These are phyloP conservation scores for Corvus hawaiiensis DNA, from an alignment of 2,113 vertebrate genomes.

Conservation along the genomic window DNA sequence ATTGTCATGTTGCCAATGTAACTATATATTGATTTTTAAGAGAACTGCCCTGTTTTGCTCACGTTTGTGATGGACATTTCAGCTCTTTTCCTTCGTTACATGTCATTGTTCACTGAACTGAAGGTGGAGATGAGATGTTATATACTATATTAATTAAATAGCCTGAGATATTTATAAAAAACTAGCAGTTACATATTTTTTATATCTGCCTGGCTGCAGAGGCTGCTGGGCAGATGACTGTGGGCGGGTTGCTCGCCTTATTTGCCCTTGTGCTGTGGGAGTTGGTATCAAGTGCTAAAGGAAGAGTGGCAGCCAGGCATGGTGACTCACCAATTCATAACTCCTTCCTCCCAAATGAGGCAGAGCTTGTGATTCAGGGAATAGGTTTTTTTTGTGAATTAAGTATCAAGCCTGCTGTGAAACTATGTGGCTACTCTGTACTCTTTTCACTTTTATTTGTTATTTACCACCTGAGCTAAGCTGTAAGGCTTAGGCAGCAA, in stretches of 20 bases:
- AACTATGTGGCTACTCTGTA: neutral
- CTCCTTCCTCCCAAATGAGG: neutral
- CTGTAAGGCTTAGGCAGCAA: neutral
- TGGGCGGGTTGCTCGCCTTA: neutral
- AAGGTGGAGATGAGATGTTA: neutral
- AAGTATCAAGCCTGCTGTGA: neutral
- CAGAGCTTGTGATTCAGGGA: neutral
- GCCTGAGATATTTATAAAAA: neutral
- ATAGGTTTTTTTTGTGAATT: neutral
- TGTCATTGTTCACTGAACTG: neutral
- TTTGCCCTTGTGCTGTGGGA: constrained; percentile 36
- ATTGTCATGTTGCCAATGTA: neutral
- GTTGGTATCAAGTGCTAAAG: neutral
- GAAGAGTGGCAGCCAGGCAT: constrained; percentile 31
- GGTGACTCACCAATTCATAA: constrained; percentile 49
- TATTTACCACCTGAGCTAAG: neutral
- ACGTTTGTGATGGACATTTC: neutral
- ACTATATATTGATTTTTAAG: neutral
- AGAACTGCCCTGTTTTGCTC: neutral
- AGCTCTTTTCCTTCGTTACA: neutral
- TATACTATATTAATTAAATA: neutral
- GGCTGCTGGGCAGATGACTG: constrained; percentile 21
- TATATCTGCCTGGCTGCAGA: neutral
- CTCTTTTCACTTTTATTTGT: neutral
- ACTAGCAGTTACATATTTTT: neutral